Percentiles rank a stretch among this genome's conserved stretches.
Conservation (phyloP, 2,113 vertebrate species). For the Osmerus mordax region DNA sequence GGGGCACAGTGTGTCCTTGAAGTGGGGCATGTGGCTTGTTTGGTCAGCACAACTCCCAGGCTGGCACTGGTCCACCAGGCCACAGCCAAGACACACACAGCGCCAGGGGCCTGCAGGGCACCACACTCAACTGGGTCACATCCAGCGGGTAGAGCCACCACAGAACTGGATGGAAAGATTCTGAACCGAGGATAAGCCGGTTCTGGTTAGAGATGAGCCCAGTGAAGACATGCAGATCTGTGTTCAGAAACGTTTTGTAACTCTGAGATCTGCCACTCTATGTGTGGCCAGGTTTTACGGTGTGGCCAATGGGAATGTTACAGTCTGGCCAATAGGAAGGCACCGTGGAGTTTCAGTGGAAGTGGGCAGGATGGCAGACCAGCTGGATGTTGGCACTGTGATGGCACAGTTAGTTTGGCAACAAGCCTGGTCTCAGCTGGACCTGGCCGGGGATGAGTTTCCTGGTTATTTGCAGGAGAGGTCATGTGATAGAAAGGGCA, state of each 20-base stretch:
- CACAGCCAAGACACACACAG: conserved; percentile 28
- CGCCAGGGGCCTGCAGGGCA: conserved; percentile 1
- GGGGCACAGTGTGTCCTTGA: conserved; percentile 46
- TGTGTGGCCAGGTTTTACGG: too few species aligned
- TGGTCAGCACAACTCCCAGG: conserved; percentile 48
- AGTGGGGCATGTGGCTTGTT: conserved; percentile 36
- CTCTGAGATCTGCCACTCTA: too few species aligned
- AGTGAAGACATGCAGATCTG: too few species aligned
- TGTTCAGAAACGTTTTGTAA: too few species aligned
- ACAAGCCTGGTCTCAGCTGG: conserved; percentile 12
- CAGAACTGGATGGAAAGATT: too few species aligned
- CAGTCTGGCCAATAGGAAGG: neutral
- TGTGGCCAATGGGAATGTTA: neutral
- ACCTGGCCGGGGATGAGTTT: conserved; percentile 5
- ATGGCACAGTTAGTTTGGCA: conserved; percentile 10
- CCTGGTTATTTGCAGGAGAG: neutral
- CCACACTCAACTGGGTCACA: neutral
- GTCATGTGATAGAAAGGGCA: neutral
- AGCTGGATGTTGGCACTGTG: conserved; percentile 35
- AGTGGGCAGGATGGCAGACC: conserved; percentile 38
- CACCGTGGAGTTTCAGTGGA: conserved; percentile 7
- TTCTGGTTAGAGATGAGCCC: too few species aligned
- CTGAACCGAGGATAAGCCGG: too few species aligned
- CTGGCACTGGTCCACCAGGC: conserved; percentile 20
- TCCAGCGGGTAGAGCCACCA: too few species aligned